Conservation (phyloP, 92 coral and sea anemone genomes). For the Umimayanthus chanpuru region DNA sequence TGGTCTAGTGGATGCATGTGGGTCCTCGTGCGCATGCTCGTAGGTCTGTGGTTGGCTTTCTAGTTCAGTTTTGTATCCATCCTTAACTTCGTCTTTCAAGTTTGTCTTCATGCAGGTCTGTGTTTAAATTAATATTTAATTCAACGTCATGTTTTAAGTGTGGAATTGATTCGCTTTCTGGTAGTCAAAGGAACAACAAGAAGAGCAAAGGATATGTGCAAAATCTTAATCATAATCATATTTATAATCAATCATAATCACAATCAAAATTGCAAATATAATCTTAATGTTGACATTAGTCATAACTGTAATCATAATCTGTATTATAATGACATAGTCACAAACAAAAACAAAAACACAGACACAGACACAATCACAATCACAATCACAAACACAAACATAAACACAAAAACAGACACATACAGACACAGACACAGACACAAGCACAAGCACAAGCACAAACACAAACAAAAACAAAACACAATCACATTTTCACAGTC, state of each 20-base stretch:
- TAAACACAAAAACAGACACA: no score
- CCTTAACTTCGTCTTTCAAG: slow-evolving; percentile 29
- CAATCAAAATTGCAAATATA: no score
- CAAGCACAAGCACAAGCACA: not conserved
- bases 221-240: no score
- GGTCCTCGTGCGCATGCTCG: slow-evolving; percentile 21
- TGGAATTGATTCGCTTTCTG: not conserved
- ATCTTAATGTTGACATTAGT: no score
- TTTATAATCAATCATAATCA: not conserved
- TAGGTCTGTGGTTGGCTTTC: not conserved
- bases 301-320: no score
- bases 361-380: not conserved
- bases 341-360: not conserved
- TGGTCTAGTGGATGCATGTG: not conserved
- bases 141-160: not conserved
- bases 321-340: no score
- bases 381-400: no score
- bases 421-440: no score
- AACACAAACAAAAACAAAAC: no score
- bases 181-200: not conserved
- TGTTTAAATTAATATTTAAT: not conserved
- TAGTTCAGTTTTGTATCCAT: slow-evolving; percentile 10
- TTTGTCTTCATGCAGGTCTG: slow-evolving; percentile 32
- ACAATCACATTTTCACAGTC: not conserved
- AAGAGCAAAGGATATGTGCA: not conserved